Evolutionary conservation across 2,113 vertebrate species (phyloP).

Genomic region (Albula glossodonta): DNA sequence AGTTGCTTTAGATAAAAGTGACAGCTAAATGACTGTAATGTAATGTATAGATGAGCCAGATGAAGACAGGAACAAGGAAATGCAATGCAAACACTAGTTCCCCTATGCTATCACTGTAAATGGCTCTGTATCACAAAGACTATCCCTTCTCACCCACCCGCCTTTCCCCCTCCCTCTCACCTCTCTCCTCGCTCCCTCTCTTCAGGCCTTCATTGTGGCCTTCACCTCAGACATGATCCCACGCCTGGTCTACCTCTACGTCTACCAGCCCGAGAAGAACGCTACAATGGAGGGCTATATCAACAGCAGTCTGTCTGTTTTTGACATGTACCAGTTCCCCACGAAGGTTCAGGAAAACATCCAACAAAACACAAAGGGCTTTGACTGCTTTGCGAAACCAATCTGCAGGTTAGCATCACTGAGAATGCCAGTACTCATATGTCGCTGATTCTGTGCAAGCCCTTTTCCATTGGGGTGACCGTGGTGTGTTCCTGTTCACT

Average conservation of each 20-base stretch:
- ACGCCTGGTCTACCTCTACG: constrained; percentile 90
- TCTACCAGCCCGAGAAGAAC: constrained; percentile 59
- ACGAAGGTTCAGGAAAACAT: constrained; percentile 44
- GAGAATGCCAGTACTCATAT: neutral
- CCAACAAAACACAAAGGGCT: constrained; percentile 48
- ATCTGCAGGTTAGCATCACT: constrained; percentile 75
- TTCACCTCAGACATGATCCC: constrained; percentile 99
- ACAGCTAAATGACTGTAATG: too few species aligned
- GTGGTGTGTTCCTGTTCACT: neutral
- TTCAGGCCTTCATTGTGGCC: constrained; percentile 92
- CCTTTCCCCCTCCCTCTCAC: neutral
- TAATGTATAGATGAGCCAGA: too few species aligned
- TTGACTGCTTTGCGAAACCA: constrained; percentile 37
- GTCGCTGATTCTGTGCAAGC: neutral
- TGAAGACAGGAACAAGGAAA: too few species aligned
- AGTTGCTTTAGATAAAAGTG: too few species aligned
- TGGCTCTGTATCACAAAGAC: neutral
- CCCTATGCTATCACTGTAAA: neutral
- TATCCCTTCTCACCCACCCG: constrained; percentile 12
- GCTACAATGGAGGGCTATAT: constrained; percentile 75
- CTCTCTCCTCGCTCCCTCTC: neutral
- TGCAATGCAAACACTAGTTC: neutral
- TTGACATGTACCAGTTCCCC: constrained; percentile 67
- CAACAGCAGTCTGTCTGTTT: constrained; percentile 78
- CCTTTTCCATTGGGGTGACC: neutral